These are phyloP conservation scores for Glaucomys volans DNA, from an alignment of 2,113 vertebrate species.

Conservation along the genomic window DNA sequence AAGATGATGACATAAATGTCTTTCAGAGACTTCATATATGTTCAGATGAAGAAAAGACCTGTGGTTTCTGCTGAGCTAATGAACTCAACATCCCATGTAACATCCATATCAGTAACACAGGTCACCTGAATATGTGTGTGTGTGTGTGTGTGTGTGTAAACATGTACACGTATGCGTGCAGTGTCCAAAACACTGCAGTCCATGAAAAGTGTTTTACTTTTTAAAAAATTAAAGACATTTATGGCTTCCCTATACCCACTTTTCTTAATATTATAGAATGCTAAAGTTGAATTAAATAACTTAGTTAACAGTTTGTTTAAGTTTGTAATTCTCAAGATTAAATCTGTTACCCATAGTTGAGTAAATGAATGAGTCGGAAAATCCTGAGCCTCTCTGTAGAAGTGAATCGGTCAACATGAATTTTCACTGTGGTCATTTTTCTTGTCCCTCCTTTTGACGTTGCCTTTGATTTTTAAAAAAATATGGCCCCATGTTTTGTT, in stretches of 20 bases:
- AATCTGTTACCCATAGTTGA: slow-evolving; percentile 74
- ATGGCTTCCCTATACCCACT: neutral
- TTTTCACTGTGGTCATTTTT: slow-evolving; percentile 80
- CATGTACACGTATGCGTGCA: neutral
- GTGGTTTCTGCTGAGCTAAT: neutral
- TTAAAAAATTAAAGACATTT: neutral
- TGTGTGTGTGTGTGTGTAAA: neutral
- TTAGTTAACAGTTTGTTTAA: slow-evolving; percentile 81
- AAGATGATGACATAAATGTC: neutral
- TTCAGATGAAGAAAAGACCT: neutral
- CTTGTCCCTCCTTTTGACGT: slow-evolving; percentile 80
- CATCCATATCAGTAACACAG: neutral
- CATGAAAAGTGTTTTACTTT: neutral
- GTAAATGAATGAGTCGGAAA: slow-evolving; percentile 81
- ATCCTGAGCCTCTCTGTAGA: slow-evolving; percentile 78
- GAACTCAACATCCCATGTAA: neutral
- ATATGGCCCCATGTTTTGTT: neutral
- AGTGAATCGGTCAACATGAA: slow-evolving; percentile 75
- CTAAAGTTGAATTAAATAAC: slow-evolving; percentile 4
- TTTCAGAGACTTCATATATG: neutral
- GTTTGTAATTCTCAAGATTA: slow-evolving; percentile 82
- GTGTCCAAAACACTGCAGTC: neutral
- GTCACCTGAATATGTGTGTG: neutral
- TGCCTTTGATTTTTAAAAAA: slow-evolving; percentile 51
- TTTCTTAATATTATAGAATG: slow-evolving; percentile 9